Conservation (phyloP, 2,888 invertebrate species). For the Apodemia hepburni region DNA sequence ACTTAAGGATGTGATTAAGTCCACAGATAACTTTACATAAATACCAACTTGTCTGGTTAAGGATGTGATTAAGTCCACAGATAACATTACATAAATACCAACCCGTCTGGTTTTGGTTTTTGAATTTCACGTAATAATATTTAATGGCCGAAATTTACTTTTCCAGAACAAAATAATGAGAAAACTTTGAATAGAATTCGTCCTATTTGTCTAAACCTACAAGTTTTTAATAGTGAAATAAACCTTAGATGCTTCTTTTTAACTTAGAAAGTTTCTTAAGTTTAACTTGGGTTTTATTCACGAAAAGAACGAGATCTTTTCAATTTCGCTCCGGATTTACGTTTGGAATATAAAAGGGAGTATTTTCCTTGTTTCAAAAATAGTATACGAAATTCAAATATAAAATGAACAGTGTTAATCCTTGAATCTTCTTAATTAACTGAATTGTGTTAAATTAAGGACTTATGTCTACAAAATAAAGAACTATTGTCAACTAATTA, state of each 20-base stretch:
- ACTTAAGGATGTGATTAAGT: too few species aligned
- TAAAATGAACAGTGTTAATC: too few species aligned
- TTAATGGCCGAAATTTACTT: background rate
- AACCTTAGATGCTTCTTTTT: conserved; percentile 3
- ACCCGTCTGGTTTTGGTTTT: background rate
- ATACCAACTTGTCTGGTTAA: too few species aligned
- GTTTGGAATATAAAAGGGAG: conserved; percentile 1
- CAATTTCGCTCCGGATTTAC: conserved; percentile 11
- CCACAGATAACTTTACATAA: too few species aligned
- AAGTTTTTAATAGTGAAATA: conserved; percentile 8
- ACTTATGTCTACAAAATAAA: too few species aligned
- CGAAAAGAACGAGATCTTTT: conserved; percentile 2
- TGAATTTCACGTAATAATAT: background rate
- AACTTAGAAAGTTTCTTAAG: conserved; percentile 10
- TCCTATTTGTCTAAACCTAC: background rate
- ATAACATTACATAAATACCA: background rate
- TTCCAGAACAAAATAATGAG: background rate
- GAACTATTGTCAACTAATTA: too few species aligned
- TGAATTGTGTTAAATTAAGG: too few species aligned
- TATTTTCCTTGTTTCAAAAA: background rate
- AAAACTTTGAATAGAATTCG: conserved; percentile 3
- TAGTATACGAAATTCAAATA: background rate
- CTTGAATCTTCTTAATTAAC: too few species aligned
- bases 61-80: background rate
- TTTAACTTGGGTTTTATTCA: conserved; percentile 10